Evolutionary conservation across 1,140 invertebrate species (phyloP), one percentile per base, ranked within the genome.

Genomic region (Drosophila trapezifrons): DNA sequence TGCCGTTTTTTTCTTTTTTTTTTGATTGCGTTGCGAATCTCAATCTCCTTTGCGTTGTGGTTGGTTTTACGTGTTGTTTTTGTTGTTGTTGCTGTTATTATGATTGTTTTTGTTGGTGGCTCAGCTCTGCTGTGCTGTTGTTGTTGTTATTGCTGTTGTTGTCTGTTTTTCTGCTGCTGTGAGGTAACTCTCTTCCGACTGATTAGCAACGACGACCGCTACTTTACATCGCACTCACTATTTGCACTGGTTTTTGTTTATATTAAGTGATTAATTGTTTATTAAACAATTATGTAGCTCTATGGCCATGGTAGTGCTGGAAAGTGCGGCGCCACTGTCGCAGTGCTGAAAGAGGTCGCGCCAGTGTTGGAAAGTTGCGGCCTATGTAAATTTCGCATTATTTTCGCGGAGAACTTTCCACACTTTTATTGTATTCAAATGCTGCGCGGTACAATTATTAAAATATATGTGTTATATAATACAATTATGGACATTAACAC

Each of bases 211-310:
- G 32, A 22, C 32, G 4, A 35, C 8, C 2, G 51, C 18, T 20
- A 13, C 18, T 49, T 49, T 17, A 49, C 56, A 76, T 62, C 49
- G 66, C 58, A 75, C 69, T 63, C 49, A 79, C 65, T 59, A 64
- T 69, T 65, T 72, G 72, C 72, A 84, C 80, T 73, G 18, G 40
- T 69, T 78, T 73, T 81, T 85, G 81, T 85, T 85, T 85, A 86
- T 86, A 86, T 86, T 82, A 71, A 71, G 82, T 86, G 83, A 85
- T 85, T 86, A 87, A 86, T 86, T 85, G 82, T 85, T 85, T 86
- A 87, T 82, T 78, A 82, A 87, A 82, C 83, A 86, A 86, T 85
- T 85, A 85, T 86, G 64, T 78, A 82, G 79, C 70, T 69, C 59
- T 52, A 37, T 52, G 51, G 51, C 51, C 51, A 20, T 20, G 29